These are phyloP conservation scores for Macheiramphus alcinus DNA, from an alignment of 2,113 vertebrate species.

Conservation along the genomic window DNA sequence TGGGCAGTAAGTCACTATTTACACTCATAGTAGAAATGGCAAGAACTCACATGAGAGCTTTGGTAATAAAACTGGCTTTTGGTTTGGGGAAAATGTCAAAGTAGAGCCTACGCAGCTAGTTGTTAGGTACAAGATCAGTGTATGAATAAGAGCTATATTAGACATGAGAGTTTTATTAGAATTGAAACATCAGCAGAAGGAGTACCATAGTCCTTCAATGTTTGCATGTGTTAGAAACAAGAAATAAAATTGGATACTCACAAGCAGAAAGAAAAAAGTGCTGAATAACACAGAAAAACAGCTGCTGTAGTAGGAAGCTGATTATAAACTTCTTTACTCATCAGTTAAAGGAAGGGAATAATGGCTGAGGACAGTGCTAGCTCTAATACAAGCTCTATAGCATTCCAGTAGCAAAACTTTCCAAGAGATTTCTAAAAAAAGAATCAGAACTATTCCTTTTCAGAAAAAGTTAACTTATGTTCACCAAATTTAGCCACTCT, in stretches of 20 bases:
- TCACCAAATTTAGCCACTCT: background rate
- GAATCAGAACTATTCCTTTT: background rate
- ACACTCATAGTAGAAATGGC: background rate
- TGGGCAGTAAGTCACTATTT: background rate
- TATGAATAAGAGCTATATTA: background rate
- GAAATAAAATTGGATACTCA: background rate
- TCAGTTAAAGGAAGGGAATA: slow-evolving; percentile 8
- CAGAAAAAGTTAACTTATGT: background rate
- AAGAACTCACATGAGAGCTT: background rate
- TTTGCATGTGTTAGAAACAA: background rate
- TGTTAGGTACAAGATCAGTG: background rate
- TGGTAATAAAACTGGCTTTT: background rate
- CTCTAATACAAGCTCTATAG: background rate
- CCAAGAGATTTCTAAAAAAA: background rate
- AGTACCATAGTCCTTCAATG: background rate
- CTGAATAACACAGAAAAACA: slow-evolving; percentile 39
- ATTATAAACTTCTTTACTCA: slow-evolving; percentile 27
- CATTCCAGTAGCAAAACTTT: background rate
- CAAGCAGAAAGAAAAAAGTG: background rate
- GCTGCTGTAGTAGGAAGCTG: slow-evolving; percentile 42
- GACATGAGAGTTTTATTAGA: background rate
- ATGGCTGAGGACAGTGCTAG: background rate
- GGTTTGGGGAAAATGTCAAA: background rate
- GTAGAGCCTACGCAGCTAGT: background rate
- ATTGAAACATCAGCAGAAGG: slow-evolving; percentile 35